Base-by-base conservation (phyloP, 2,113 vertebrate species). In the Nipponia nippon region DNA sequence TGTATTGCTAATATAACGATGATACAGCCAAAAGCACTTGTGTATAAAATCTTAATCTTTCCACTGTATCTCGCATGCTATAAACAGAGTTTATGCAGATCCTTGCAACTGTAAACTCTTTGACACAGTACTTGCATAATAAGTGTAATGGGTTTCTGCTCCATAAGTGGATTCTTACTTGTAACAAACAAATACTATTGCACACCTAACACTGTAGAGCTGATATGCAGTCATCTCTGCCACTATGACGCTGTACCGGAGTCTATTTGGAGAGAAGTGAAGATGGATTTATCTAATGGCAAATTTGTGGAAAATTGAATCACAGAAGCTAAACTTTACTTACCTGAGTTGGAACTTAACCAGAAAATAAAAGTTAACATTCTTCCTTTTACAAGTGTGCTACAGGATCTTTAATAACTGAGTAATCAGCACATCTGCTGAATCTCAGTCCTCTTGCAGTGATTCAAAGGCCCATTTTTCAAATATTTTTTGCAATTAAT, bases 281-380 rank as follows among this genome's bases (percentile, higher is more conserved):
- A 93, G 82, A 49, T 73, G 71, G 47, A 26, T 58, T 95, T 83
- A 67, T 62, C 36, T 94, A 84, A 94, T 84, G 85, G 30, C 58
- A 95, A 83, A 50, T 78, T 40, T 12, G 23, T 71, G 42, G 73
- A 67, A 76, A 94, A 91, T 81, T 42, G 29, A 81, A 85, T 36
- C 46, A 34, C 59, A 70, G 32, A 76, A 62, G 27, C 14, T 58
- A 49, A 70, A 53, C 71, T 93, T 90, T 58, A 96, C 77, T 89
- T 93, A 95, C 69, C 40, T 11, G 63, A 62, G 42, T 38, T 95
- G 82, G 73, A 94, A 36, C 32, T 50, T 87, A n/a, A 63, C 66
- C 81, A 95, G 59, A 62, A 83, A 32, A 63, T 30, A 42, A 46
- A 87, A 76, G 75, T 80, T 95, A 89, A 91, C 63, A 29, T 46